Conservation (phyloP, 2,888 invertebrate genomes). For the Coronaproctus castanopsis region DNA sequence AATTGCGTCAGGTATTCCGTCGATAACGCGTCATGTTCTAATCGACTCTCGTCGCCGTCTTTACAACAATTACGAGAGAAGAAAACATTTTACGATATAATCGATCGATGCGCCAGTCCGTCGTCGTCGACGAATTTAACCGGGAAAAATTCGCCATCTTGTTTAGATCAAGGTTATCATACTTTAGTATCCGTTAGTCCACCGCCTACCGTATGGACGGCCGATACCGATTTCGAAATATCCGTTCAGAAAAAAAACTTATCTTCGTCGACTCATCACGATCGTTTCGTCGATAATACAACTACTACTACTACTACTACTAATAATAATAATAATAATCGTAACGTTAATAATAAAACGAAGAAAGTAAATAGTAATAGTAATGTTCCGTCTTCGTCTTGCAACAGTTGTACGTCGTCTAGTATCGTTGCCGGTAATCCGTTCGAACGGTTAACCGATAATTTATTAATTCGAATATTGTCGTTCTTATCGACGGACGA, state of each 20-base stretch:
- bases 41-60: not conserved
- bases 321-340: not conserved
- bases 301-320: not conserved
- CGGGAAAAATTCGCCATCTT: conserved; percentile 5
- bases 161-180: conserved; percentile 11
- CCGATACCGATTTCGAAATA: conserved; percentile 11
- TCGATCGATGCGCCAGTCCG: not conserved
- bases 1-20: conserved; percentile 33
- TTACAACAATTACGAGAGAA: not conserved
- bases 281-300: too few species aligned
- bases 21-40: conserved; percentile 37
- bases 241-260: too few species aligned
- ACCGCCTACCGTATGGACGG: conserved; percentile 15
- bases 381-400: too few species aligned
- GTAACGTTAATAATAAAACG: not conserved
- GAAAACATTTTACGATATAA: too few species aligned
- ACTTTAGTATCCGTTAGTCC: conserved; percentile 14
- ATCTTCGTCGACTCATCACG: too few species aligned
- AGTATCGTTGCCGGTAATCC: conserved; percentile 24
- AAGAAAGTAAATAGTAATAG: too few species aligned
- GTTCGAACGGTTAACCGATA: conserved; percentile 44
- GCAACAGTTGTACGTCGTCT: too few species aligned
- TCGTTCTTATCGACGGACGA: conserved; percentile 48
- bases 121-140: conserved; percentile 3
- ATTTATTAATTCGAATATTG: conserved; percentile 45